Evolutionary conservation across 1,140 invertebrate genomes (phyloP).

Genomic region (Lepidurus arcticus): DNA sequence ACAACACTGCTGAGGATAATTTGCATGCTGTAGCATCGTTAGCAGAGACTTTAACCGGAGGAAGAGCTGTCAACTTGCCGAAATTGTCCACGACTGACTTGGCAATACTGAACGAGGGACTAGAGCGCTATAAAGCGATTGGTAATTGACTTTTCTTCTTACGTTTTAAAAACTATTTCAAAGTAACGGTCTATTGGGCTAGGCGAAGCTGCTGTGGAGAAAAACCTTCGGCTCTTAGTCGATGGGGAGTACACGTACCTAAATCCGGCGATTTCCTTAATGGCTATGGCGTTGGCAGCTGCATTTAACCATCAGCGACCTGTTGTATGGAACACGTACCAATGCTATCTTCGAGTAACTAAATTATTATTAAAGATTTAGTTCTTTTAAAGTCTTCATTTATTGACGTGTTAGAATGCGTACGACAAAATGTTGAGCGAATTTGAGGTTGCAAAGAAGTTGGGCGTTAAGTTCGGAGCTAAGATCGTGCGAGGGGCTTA

Average conservation of each 20-base stretch:
- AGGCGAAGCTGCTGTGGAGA: conserved; percentile 23
- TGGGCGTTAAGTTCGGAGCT: conserved; percentile 39
- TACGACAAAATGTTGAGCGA: conserved; percentile 27
- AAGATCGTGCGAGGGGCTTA: conserved; percentile 43
- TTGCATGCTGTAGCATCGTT: conserved; percentile 10
- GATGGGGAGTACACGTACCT: conserved; percentile 40
- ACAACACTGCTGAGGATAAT: neutral
- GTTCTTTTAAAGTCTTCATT: neutral
- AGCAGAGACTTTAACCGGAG: conserved; percentile 24
- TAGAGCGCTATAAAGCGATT: conserved; percentile 29
- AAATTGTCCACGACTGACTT: neutral
- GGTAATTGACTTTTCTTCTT: neutral
- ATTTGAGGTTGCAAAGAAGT: conserved; percentile 26
- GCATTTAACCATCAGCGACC: conserved; percentile 37
- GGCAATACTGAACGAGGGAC: conserved; percentile 18
- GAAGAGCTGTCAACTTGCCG: neutral
- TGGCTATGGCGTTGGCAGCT: conserved; percentile 38
- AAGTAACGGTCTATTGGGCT: neutral
- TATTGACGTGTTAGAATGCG: neutral
- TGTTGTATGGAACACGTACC: conserved; percentile 40
- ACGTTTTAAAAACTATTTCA: too few species aligned
- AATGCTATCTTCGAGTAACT: conserved; percentile 41
- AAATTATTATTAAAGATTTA: neutral
- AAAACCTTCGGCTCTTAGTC: conserved; percentile 34
- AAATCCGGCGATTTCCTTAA: conserved; percentile 38